Evolutionary conservation across 1,140 invertebrate species (phyloP), one percentile per base, ranked within the genome.

Genomic region (Drosophila pandora): DNA sequence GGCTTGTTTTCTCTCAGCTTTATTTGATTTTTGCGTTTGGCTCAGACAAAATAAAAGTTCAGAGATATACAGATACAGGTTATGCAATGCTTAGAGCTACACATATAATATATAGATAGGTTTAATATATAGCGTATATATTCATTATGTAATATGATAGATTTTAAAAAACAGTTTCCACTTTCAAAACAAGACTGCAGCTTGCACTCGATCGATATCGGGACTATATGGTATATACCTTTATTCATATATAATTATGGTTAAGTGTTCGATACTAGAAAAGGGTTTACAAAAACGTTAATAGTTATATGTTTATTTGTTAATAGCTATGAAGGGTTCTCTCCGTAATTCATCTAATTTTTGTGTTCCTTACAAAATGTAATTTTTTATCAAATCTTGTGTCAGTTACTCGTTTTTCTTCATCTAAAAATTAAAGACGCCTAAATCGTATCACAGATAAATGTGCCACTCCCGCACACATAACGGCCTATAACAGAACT

Each of bases 361-460:
- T 28, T 28, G 59, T 60, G 3, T 28, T 28, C 3, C 45, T 48
- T 56, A 54, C 43, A 58, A 50, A 71, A 47, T 10, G 17, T 47
- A 47, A 41, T 54, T 17, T 58, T 49, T 62, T 75, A 58, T 72
- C 32, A 68, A 68, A 79, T 64, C 64, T 41, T 17, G 22, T 45
- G 37, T 52, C 32, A 79, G 64, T 58, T 58, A 61, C 21, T 45
- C 28, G 37, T 41, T 43, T 43, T 43, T 43, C 7, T 12, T 43
- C 25, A 59, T 75, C 57, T 52, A 55, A 74, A 79, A 56, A 82
- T 70, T 62, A 82, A 82, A 17, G 65, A 88, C 71, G 75, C 71
- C 72, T 76, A 87, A 76, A 78, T 82, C 71, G 78, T 87, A 87
- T 87, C 82, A 87, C 82, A 87, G 82, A 87, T 87, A 79, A 88